Conservation (phyloP, 2,888 invertebrate genomes). For the Lasioglossum lativentre region DNA sequence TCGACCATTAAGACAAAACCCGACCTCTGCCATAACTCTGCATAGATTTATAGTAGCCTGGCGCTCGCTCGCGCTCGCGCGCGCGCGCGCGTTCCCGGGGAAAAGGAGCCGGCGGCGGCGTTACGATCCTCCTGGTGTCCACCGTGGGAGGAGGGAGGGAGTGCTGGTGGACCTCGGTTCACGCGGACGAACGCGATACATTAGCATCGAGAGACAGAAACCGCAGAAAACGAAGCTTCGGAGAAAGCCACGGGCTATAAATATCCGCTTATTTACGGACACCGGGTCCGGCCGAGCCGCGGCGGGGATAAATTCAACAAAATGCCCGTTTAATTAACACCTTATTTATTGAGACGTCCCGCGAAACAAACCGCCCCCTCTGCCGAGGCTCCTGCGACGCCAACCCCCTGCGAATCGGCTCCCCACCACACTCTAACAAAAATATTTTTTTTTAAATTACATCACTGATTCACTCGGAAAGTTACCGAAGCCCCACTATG, state of each 20-base stretch:
- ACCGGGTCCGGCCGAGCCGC: conserved; percentile 63
- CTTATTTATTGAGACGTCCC: conserved; percentile 84
- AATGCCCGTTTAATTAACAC: conserved; percentile 84
- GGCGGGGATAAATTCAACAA: conserved; percentile 81
- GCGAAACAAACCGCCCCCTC: conserved; percentile 14
- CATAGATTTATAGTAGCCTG: conserved; percentile 81
- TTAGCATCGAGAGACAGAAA: conserved; percentile 65
- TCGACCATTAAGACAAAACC: conserved; percentile 83
- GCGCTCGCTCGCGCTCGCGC: conserved; percentile 70
- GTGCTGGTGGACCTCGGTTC: conserved; percentile 14
- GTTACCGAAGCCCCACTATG: too few species aligned
- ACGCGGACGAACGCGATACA: conserved; percentile 57
- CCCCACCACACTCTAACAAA: not conserved
- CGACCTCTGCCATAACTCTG: conserved; percentile 81
- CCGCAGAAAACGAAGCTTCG: conserved; percentile 63
- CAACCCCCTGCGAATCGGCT: not conserved
- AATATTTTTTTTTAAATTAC: too few species aligned
- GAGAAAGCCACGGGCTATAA: conserved; percentile 76
- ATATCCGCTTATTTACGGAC: conserved; percentile 83
- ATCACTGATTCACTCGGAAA: too few species aligned
- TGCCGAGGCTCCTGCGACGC: not conserved
- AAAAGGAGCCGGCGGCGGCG: conserved; percentile 67
- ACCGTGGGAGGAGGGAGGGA: not conserved
- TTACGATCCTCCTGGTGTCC: conserved; percentile 67
- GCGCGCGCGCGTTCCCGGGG: conserved; percentile 64